Evolutionary conservation across 2,888 invertebrate species (phyloP).

Genomic region (Drosophila stalkeri): DNA sequence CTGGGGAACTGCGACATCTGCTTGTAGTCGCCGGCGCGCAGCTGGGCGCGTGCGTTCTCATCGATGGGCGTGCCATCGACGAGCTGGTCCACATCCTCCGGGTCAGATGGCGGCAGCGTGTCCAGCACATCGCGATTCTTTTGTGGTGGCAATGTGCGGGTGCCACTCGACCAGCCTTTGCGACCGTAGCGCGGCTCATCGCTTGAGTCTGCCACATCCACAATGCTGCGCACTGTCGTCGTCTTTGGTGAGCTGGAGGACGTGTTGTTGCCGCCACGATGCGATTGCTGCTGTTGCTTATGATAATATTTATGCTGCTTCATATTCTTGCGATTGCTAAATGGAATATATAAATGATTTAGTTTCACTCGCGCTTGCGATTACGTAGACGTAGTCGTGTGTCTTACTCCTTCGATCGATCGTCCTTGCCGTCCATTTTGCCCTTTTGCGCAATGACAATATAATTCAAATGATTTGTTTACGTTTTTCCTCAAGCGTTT

Average conservation of each 20-base stretch:
- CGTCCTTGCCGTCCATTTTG: slow-evolving; percentile 81
- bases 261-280: slow-evolving; percentile 59
- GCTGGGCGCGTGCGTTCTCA: slow-evolving; percentile 76
- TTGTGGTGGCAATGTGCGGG: slow-evolving; percentile 57
- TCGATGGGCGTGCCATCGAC: slow-evolving; percentile 67
- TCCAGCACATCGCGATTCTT: slow-evolving; percentile 58
- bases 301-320: slow-evolving; percentile 69
- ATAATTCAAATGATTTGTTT: slow-evolving; percentile 47
- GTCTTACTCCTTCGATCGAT: slow-evolving; percentile 83
- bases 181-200: slow-evolving; percentile 81
- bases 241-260: slow-evolving; percentile 78
- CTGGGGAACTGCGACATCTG: slow-evolving; percentile 83
- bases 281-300: slow-evolving; percentile 54
- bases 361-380: neutral
- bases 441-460: slow-evolving; percentile 19
- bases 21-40: slow-evolving; percentile 84
- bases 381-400: slow-evolving; percentile 41
- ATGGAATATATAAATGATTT: neutral
- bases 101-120: slow-evolving; percentile 51
- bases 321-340: slow-evolving; percentile 82
- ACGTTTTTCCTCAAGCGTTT: slow-evolving; percentile 28
- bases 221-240: slow-evolving; percentile 74
- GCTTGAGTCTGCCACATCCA: slow-evolving; percentile 84
- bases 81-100: slow-evolving; percentile 43
- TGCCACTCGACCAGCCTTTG: slow-evolving; percentile 65